Percentiles rank a stretch among this genome's conserved stretches.
phyloP scores from a whole-genome alignment of 2,797 vertebrate species.

The Spheniscus humboldti region DNA sequence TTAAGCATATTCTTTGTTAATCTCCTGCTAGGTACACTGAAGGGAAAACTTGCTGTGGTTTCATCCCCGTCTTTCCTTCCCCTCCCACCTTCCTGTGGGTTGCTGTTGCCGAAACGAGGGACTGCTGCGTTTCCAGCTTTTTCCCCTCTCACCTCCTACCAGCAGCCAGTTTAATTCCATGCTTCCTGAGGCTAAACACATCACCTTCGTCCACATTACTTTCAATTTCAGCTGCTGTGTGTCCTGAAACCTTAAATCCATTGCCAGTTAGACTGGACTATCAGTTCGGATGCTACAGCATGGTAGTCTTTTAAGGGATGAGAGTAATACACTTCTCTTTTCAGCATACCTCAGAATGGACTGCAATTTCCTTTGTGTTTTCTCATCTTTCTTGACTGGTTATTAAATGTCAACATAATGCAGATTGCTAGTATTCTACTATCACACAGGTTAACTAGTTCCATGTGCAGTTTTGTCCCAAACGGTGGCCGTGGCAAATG shows the following conservation, averaged over 20 bases:
- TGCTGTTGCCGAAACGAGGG: not conserved
- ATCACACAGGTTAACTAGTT: not conserved
- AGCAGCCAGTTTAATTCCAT: conserved; percentile 27
- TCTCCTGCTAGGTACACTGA: conserved; percentile 43
- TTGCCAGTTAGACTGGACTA: not conserved
- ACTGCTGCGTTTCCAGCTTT: not conserved
- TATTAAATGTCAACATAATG: conserved; percentile 11
- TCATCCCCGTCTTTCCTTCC: not conserved
- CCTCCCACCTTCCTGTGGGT: not conserved
- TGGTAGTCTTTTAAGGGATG: not conserved
- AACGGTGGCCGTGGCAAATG: not conserved
- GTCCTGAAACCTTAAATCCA: not conserved
- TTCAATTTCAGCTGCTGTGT: conserved; percentile 7
- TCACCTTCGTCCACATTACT: conserved; percentile 8
- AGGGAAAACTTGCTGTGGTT: conserved; percentile 39
- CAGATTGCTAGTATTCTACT: conserved; percentile 6
- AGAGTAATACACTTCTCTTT: not conserved
- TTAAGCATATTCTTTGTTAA: conserved; percentile 50
- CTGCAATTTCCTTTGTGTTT: not conserved
- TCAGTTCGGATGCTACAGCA: not conserved
- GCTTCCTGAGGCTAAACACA: conserved; percentile 29
- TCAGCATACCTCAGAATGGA: not conserved
- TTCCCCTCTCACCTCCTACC: not conserved
- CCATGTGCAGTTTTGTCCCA: not conserved
- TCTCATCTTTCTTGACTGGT: not conserved